Percentiles rank a stretch among this genome's conserved stretches.
These are phyloP conservation scores for Micrasema longulum DNA, from an alignment of 1,140 invertebrate species.

Conservation along the genomic window DNA sequence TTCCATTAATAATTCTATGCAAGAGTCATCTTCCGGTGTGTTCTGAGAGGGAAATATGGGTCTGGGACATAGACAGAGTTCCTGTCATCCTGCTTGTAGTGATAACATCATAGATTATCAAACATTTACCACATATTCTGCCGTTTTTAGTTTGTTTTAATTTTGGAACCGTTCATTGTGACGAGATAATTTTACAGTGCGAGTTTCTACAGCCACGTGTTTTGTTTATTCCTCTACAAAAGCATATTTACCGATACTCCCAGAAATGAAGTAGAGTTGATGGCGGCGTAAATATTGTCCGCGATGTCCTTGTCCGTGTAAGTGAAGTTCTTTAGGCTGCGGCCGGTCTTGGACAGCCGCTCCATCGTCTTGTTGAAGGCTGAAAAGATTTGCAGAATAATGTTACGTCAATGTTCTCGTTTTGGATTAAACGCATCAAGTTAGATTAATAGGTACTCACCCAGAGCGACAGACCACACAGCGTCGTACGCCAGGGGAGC, in stretches of 20 bases:
- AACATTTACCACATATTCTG: no score
- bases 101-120: no score
- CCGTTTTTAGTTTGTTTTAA: no score
- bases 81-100: no score
- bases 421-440: slow-evolving; percentile 2
- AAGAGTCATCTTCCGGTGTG: no score
- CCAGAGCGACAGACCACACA: slow-evolving; percentile 96
- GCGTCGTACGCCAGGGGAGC: slow-evolving; percentile 99
- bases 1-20: no score
- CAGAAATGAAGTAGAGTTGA: slow-evolving; percentile 96
- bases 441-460: slow-evolving; percentile 64
- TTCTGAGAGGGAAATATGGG: no score
- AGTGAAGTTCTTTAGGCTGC: slow-evolving; percentile 94
- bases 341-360: slow-evolving; percentile 79
- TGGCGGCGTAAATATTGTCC: slow-evolving; percentile 95
- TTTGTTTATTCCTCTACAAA: no score
- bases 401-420: background rate
- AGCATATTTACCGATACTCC: slow-evolving; percentile 88
- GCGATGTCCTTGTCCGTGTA: slow-evolving; percentile 96
- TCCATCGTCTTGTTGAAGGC: slow-evolving; percentile 98
- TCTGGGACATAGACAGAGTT: no score
- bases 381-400: slow-evolving; percentile 58
- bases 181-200: no score
- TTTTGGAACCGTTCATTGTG: no score
- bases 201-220: no score